A percentile compares a stretch with the other conserved stretches of the same genome.
Evolutionary conservation across 1,140 invertebrate genomes (phyloP).

Genomic region (Steinernema feltiae): DNA sequence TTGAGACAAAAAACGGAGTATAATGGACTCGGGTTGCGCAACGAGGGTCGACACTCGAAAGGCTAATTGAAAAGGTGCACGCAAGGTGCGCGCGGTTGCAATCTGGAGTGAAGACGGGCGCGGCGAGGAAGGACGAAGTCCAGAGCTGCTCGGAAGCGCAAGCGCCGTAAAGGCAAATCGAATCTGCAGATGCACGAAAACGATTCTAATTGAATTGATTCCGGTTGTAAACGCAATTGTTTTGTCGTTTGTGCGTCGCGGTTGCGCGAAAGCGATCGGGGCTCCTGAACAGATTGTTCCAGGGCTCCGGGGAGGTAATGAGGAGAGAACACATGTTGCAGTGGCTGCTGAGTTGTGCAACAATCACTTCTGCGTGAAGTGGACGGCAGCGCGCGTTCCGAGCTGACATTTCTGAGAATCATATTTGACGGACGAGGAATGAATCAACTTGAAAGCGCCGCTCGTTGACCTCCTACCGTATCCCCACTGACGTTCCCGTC

Average conservation of each 20-base stretch:
- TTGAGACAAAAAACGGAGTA: not conserved
- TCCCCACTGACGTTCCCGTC: not conserved
- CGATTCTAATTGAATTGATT: not conserved
- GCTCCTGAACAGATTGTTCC: not conserved
- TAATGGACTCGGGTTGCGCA: slow-evolving; percentile 3
- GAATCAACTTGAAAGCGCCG: too few relatives aligned
- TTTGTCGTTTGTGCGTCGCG: not conserved
- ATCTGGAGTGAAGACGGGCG: too few relatives aligned
- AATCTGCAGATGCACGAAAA: slow-evolving; percentile 5
- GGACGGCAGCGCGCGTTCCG: too few relatives aligned
- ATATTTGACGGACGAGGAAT: too few relatives aligned
- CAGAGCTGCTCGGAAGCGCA: not conserved
- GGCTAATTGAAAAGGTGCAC: not conserved
- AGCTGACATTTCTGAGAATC: too few relatives aligned
- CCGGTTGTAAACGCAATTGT: slow-evolving; percentile 11
- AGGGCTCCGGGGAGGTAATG: not conserved
- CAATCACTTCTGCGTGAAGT: too few relatives aligned
- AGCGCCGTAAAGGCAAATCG: not conserved
- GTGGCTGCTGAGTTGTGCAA: too few relatives aligned
- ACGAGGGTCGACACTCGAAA: not conserved
- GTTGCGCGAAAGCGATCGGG: not conserved
- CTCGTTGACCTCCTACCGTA: too few relatives aligned
- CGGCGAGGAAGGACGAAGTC: not conserved
- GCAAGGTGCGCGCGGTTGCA: too few relatives aligned
- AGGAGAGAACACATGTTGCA: not conserved